Evolutionary conservation across 1,140 invertebrate species (phyloP), one percentile per base, ranked within the genome.

Genomic region (Zaprionus capensis): DNA sequence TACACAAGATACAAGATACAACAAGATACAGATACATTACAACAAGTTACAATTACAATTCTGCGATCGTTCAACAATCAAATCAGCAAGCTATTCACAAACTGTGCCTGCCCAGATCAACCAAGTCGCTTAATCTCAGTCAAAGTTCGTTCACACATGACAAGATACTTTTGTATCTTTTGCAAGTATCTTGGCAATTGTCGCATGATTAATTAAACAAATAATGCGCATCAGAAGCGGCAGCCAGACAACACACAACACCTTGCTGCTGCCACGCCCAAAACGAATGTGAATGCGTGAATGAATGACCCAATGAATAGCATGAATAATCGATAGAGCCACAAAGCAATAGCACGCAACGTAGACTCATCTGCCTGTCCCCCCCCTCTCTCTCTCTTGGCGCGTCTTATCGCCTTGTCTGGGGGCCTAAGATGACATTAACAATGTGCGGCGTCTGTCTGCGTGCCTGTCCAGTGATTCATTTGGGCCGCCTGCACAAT

Each of bases 161-260:
- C 22, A 14, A 62, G 41, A 70, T 64, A 70, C 59, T 36, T 51
- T 70, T 63, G 67, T 65, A 81, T 76, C 65, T 79, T 62, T 74
- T 46, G 55, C 12, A 41, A 34, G 70, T 84, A 82, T 77, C 72
- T 55, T 57, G 67, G 73, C 76, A 81, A 90, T 88, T 90, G 85
- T 90, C 79, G 53, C 69, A 74, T 90, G 85, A 88, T 88, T 90
- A 90, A 88, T 90, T 78, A 78, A 70, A 69, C 71, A 70, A 78
- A 78, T 75, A 75, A 76, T 72, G 69, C 61, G 69, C 63, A 64
- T 59, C 64, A 64, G 53, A 36, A 55, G 76, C 67, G 26, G 26
- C 58, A 59, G 63, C 14, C 71, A 31, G 61, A 26, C 51, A 65
- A 11, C 44, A 14, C 55, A 61, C 5, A 55, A 76, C 78, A 83